Conservation (phyloP, 2,113 vertebrate species). For the Xenopus tropicalis region UCB_Xtro_10.0 CM004446.2:28091501-28092000, state of each 20-base stretch:
- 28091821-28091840: constrained; percentile 85
- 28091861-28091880: constrained; percentile 88
- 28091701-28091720: constrained; percentile 67
- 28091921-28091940: neutral
- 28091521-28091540: too few relatives aligned
- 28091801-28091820: constrained; percentile 52
- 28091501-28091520: too few relatives aligned
- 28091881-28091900: constrained; percentile 93
- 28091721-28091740: constrained; percentile 69
- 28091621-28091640: too few relatives aligned
- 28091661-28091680: constrained; percentile 69
- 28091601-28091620: too few relatives aligned
- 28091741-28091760: constrained; percentile 78
- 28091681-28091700: constrained; percentile 61
- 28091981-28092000: too few relatives aligned
- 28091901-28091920: constrained; percentile 82
- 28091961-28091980: too few relatives aligned
- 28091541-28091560: too few relatives aligned
- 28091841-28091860: constrained; percentile 88
- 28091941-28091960: too few relatives aligned
- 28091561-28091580: too few relatives aligned
- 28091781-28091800: constrained; percentile 86
- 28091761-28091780: constrained; percentile 72
- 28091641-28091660: too few relatives aligned
- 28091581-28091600: too few relatives aligned